phyloP scores from a whole-genome alignment of 1,140 invertebrate genomes.

The Eufriesea mexicana region DNA sequence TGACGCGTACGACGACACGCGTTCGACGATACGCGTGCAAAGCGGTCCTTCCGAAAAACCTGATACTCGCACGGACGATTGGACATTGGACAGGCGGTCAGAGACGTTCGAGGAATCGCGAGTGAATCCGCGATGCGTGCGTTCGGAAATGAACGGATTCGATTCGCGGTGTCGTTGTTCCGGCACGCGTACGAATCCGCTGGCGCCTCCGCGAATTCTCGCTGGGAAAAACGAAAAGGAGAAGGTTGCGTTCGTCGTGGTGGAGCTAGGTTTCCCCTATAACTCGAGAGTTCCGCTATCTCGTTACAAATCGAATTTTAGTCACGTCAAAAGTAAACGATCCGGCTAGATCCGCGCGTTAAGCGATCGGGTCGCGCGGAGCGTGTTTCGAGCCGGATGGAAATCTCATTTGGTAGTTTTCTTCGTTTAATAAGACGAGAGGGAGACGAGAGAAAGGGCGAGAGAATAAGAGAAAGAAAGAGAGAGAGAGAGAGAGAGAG shows the following conservation, averaged over 20 bases:
- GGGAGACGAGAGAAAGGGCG: neutral
- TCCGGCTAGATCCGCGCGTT: slow-evolving; percentile 46
- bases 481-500: neutral
- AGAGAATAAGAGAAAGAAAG: neutral
- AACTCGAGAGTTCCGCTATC: slow-evolving; percentile 30
- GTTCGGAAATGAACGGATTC: too few relatives aligned
- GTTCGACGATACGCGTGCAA: too few relatives aligned
- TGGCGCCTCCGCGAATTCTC: too few relatives aligned
- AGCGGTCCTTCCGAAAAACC: neutral
- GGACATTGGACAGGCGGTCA: too few relatives aligned
- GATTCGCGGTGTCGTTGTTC: too few relatives aligned
- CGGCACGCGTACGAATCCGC: too few relatives aligned
- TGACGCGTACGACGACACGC: slow-evolving; percentile 4
- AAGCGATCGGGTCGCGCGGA: slow-evolving; percentile 41
- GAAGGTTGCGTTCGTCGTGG: neutral
- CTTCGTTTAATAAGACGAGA: slow-evolving; percentile 67
- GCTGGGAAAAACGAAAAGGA: too few relatives aligned
- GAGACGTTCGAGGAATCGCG: too few relatives aligned
- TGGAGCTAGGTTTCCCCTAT: neutral
- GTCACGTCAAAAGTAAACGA: slow-evolving; percentile 66
- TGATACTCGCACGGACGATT: too few relatives aligned
- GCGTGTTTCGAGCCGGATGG: slow-evolving; percentile 66
- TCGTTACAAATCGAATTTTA: slow-evolving; percentile 59
- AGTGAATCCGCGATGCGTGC: too few relatives aligned
- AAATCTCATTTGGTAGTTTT: slow-evolving; percentile 71